phyloP scores from a whole-genome alignment of 2,113 vertebrate species.

The Cathartes aura region DNA sequence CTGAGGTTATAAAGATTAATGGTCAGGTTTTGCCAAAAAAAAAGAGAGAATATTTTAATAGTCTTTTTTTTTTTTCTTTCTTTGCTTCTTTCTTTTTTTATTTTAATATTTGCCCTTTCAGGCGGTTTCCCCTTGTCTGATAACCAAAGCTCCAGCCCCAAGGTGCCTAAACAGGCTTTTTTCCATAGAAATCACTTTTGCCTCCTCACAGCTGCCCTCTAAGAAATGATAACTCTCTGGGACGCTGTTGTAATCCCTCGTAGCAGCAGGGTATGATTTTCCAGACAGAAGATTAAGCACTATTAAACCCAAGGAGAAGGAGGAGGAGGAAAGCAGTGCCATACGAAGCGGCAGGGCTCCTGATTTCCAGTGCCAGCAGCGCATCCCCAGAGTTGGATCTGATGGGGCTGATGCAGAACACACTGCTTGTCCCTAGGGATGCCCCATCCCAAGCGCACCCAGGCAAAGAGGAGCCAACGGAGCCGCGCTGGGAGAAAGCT shows the following conservation, averaged over 20 bases:
- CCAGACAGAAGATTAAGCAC: slow-evolving; percentile 13
- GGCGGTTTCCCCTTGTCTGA: neutral
- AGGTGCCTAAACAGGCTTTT: neutral
- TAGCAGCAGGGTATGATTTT: slow-evolving; percentile 18
- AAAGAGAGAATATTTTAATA: neutral
- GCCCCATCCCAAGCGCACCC: neutral
- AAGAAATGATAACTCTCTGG: neutral
- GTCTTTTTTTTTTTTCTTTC: neutral
- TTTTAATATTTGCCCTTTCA: neutral
- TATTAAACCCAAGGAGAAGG: neutral
- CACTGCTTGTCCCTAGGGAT: neutral
- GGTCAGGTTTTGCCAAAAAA: neutral
- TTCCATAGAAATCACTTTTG: neutral
- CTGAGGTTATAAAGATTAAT: neutral
- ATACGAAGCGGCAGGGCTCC: neutral
- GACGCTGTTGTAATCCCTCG: neutral
- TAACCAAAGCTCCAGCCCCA: neutral
- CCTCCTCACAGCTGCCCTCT: neutral
- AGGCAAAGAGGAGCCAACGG: fast-evolving
- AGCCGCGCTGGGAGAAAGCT: neutral
- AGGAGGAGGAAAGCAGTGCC: neutral
- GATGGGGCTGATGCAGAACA: neutral
- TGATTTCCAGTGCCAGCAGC: neutral
- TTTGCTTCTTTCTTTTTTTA: neutral
- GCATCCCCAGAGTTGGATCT: neutral